Base-by-base conservation (phyloP, 2,113 vertebrate species). In the Catagonus wagneri region DNA sequence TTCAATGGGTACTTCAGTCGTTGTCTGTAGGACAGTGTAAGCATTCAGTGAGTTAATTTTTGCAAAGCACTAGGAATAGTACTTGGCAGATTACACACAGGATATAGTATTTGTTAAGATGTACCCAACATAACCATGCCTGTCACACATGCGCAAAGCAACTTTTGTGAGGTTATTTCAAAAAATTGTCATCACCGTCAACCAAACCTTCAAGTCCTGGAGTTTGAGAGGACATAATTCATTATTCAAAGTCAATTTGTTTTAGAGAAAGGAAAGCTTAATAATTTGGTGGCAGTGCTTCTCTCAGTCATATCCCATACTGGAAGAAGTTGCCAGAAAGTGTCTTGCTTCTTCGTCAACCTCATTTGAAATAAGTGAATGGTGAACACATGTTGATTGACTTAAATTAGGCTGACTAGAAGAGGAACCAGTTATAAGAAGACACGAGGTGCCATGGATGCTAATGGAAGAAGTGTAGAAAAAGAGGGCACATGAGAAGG, bases 1-100 rank as follows among this genome's bases (percentile, higher is more conserved):
- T 98, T 97, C 95, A 96, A 95, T 85, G 83, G 95, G 84, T 88
- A 97, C 96, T 98, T 98, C 97, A 97, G 96, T 98, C 97, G 98
- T 61, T 93, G 97, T 97, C 94, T 94, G 68, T n/a, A 95, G 95
- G 94, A 98, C n/a, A 22, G 16, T 81, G 56, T 60, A 22, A 75
- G 8, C 34, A 63, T 78, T 80, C 34, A 60, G 11, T 52, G 19
- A 79, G 11, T 27, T 87, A 79, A 68, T 54, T n/a, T 79, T n/a
- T 90, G 10, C 74, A 93, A 88, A 39, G 34, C n/a, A 68, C 63
- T 79, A 34, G 12, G 34, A 52, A 50, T 68, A 54, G 12, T n/a
- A 19, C 39, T 56, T 84, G 17, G 29, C 14, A 81, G 20, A 63
- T 56, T 63, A 78, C 22, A 75, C 10, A 15, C 12, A 63, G 39